Conservation (phyloP, 2,113 vertebrate genomes). For the Pholis gunnellus region DNA sequence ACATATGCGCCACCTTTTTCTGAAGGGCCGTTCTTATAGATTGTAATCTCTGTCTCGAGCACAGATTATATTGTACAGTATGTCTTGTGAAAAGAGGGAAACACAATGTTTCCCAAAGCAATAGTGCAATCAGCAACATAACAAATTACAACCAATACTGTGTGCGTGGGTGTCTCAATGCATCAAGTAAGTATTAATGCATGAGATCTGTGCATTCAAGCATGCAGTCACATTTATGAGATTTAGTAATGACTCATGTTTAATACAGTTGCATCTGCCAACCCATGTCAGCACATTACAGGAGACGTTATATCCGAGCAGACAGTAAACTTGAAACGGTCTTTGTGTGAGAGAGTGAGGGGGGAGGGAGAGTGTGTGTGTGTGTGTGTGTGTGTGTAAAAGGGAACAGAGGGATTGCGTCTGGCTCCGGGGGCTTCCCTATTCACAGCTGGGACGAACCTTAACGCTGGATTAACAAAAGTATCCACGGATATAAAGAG, state of each 20-base stretch:
- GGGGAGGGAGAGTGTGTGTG: background rate
- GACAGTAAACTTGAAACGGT: slow-evolving; percentile 23
- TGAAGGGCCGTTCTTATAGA: slow-evolving; percentile 6
- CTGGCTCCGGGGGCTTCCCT: slow-evolving; percentile 66
- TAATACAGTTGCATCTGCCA: slow-evolving; percentile 18
- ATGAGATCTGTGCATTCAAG: slow-evolving; percentile 33
- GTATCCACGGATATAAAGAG: slow-evolving; percentile 24
- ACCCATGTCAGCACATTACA: slow-evolving; percentile 13
- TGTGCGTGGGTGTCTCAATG: background rate
- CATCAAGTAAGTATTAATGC: slow-evolving; percentile 11
- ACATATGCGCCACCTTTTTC: background rate
- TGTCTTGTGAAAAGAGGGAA: background rate
- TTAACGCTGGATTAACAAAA: slow-evolving; percentile 65
- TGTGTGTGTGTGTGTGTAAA: slow-evolving; percentile 13
- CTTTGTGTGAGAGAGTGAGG: slow-evolving; percentile 19
- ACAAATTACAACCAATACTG: background rate
- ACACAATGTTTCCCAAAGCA: background rate
- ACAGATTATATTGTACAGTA: slow-evolving; percentile 27
- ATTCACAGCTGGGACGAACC: slow-evolving; percentile 68
- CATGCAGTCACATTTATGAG: slow-evolving; percentile 28
- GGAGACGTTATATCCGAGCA: background rate
- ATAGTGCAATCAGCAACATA: slow-evolving; percentile 8
- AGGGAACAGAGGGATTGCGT: slow-evolving; percentile 50
- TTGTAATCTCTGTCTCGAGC: slow-evolving; percentile 39
- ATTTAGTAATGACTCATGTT: slow-evolving; percentile 25